These are phyloP conservation scores for Gortyna flavago DNA, from an alignment of 2,888 invertebrate species.

Conservation along the genomic window DNA sequence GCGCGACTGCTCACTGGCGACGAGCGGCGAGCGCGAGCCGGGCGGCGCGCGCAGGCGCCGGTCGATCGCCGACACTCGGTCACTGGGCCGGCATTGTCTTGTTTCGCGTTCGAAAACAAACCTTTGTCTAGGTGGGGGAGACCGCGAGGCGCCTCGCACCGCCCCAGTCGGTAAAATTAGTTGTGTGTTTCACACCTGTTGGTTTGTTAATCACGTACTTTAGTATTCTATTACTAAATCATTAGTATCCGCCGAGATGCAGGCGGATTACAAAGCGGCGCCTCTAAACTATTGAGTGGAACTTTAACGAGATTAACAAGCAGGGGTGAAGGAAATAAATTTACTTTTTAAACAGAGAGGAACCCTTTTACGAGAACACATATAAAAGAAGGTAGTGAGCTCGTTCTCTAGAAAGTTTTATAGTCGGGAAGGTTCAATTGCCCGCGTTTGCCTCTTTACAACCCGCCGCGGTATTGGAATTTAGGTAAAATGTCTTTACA, in stretches of 20 bases:
- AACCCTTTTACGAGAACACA: slow-evolving; percentile 61
- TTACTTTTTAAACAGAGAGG: slow-evolving; percentile 57
- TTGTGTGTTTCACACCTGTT: slow-evolving; percentile 84
- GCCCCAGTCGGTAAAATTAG: slow-evolving; percentile 75
- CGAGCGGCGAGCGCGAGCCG: slow-evolving; percentile 73
- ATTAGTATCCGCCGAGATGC: slow-evolving; percentile 57
- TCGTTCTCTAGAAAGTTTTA: slow-evolving; percentile 57
- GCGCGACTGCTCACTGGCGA: slow-evolving; percentile 60
- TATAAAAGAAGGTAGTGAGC: slow-evolving; percentile 55
- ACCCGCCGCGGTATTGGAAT: slow-evolving; percentile 48
- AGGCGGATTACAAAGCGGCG: slow-evolving; percentile 55
- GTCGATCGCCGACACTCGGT: slow-evolving; percentile 88
- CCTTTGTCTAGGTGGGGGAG: slow-evolving; percentile 84
- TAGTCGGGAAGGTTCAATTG: slow-evolving; percentile 51
- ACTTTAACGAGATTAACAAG: slow-evolving; percentile 61
- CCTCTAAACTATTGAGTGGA: slow-evolving; percentile 56
- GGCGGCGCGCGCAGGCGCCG: slow-evolving; percentile 84
- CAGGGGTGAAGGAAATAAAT: slow-evolving; percentile 49
- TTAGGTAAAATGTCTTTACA: slow-evolving; percentile 51
- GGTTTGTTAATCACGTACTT: slow-evolving; percentile 68
- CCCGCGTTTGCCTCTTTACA: slow-evolving; percentile 54
- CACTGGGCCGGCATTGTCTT: slow-evolving; percentile 85
- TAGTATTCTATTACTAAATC: slow-evolving; percentile 57
- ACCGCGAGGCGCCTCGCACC: slow-evolving; percentile 88
- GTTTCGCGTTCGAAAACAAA: slow-evolving; percentile 84